Base-by-base conservation (phyloP, 1,140 invertebrate species). In the Popillia japonica region DNA sequence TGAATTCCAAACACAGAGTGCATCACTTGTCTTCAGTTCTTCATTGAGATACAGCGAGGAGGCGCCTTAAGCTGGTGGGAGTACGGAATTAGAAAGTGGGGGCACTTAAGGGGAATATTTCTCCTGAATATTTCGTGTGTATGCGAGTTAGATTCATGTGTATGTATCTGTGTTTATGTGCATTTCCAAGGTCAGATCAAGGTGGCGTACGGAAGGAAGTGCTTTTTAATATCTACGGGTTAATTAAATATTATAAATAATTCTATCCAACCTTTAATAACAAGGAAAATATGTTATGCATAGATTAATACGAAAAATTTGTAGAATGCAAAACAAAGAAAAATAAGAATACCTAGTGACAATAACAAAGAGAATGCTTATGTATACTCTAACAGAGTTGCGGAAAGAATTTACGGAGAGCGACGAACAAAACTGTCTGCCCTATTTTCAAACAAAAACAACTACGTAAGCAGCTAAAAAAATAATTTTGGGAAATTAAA, bases 21-120 rank as follows among this genome's bases (percentile, higher is more conserved):
- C 78, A 78, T 75, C 73, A 48, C 40, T 78, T 78, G 72, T 55
- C 72, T 75, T 75, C 73, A 78, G 61, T 68, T 68, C 73, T 78
- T 78, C 78, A 78, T 78, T 78, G 78, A 78, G 74, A 75, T 73
- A 72, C n/a, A 34, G 78, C 59, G 44, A 78, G 73, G 78, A 78
- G 78, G 78, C 61, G 78, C 77, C 73, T 48, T 78, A 78, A 78
- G 78, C 55, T 74, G 73, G 78, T 78, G 78, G 78, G 78, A 78
- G 78, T 59, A n/a, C 27, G 23, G n/a, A 1, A 72, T 68, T 27
- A 61, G 14, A 23, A 23, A n/a, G 77, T 55, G 73, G 59, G 78
- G 73, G 34, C 22, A 78, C 20, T 14, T 27, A 17, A 78, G 78
- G 78, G 78, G 78, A 78, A 78, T 10, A 64, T 64, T 76, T 68